Base-by-base conservation (phyloP, 2,888 invertebrate genomes). In the Drymonia ruficornis region DNA sequence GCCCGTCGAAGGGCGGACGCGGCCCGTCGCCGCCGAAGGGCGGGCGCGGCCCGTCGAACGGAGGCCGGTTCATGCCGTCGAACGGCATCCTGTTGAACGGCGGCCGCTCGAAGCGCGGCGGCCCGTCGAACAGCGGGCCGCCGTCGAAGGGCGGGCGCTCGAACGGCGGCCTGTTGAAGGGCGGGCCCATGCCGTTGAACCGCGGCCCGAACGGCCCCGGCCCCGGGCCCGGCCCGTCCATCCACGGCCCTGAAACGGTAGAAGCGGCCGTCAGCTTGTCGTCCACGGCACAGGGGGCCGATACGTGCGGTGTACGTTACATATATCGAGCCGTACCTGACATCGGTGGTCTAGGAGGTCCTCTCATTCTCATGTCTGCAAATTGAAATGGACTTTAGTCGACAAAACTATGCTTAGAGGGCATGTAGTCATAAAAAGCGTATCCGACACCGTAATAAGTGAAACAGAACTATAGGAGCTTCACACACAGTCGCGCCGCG, bases 351-450 rank as follows among this genome's bases (percentile, higher is more conserved):
- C 87, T 79, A 70, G 86, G 87, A 52, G 87, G 87, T 63, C 89
- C 90, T 78, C 92, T 83, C 89, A 92, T 88, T 86, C 91, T 83
- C 73, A 89, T 76, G 63, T 92, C 92, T 91, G 91, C 52, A 89
- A 91, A 84, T 76, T 67, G 67, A 86, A 86, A 84, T 63, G 59
- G 53, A 59, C 62, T 66, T 69, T 76, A 63, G 67, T 52, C 7
- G 47, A 49, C 50, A 31, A 23, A 42, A 57, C 8, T 60, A 48
- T 49, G 9, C 38, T 19, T 28, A 13, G 46, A 2, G 19, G 19
- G 11, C 12, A 19, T 38, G n/a, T 18, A 11, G 34, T 31, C 12
- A 19, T 13, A 19, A 49, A 40, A n/a, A 23, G 13, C 11, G 15
- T 15, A n/a, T 28, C 40, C 40, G 16, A 40, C 16, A 40, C 16